Base-by-base conservation (phyloP, 2,113 vertebrate species). In the Engraulis encrasicolus region DNA sequence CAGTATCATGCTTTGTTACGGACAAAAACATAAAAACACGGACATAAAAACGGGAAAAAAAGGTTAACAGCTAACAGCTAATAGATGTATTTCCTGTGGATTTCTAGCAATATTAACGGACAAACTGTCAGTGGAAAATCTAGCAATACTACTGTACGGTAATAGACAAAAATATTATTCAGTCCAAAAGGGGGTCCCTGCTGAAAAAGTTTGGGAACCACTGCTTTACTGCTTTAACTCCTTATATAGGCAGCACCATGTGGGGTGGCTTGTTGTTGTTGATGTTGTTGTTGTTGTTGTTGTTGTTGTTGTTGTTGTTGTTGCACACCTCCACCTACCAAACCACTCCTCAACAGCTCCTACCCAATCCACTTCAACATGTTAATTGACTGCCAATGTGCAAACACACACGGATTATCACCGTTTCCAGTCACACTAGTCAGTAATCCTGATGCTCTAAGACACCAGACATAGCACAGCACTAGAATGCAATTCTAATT, bases 331-430 rank as follows among this genome's bases (percentile, higher is more conserved):
- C 27, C 61, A 34, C 23, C 9, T 5, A 45, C n/a, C n/a, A 45
- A 45, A 9, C 40, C 4, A 5, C 11, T 19, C 27, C 66, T 5
- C n/a, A n/a, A n/a, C n/a, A n/a, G n/a, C 14, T 4, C 66, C 78
- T 50, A 31, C 40, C 38, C 78, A n/a, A 66, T 77, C 45, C 40
- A 36, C 78, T 34, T 17, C 27, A 34, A 40, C 6, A 50, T 52
- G 80, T 31, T 80, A 84, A 78, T 87, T 83, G 58, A 36, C 50
- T 20, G n/a, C 45, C 3, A 1, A 54, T 78, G n/a, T n/a, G n/a
- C n/a, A 58, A 61, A 45, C 20, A 80, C 45, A 40, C 78, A 27
- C 79, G 78, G 80, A 71, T 88, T 86, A 85, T 83, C 74, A 83
- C 84, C 80, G 15, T 36, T 23, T 27, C 48, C 74, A 82, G 19